Evolutionary conservation across 2,888 invertebrate genomes (phyloP).

Genomic region (Embidobia sp.): DNA sequence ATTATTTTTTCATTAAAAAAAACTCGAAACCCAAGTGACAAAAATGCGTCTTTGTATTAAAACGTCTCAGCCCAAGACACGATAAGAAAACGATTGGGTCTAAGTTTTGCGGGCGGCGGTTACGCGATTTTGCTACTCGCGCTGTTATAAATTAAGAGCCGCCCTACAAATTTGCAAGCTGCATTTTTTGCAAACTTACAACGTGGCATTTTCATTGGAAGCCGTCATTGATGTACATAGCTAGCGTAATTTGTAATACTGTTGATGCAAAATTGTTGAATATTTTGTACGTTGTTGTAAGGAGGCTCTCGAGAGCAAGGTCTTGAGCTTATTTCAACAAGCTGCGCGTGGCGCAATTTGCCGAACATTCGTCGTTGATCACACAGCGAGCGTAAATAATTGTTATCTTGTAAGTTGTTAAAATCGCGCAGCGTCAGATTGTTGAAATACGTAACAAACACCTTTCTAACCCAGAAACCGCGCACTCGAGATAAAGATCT

Average conservation of each 20-base stretch:
- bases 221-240: conserved; percentile 32
- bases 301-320: background rate
- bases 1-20: no score
- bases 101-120: no score
- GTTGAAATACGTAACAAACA: conserved; percentile 22
- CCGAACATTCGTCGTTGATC: background rate
- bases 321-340: conserved; percentile 18
- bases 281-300: conserved; percentile 37
- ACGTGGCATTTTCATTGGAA: no score
- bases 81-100: no score
- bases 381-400: conserved; percentile 15
- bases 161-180: no score
- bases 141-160: no score
- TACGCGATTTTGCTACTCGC: no score
- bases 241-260: conserved; percentile 36
- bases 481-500: conserved; percentile 33
- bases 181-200: no score
- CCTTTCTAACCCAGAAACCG: conserved; percentile 49
- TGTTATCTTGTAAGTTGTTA: conserved; percentile 38
- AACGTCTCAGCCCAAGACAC: no score
- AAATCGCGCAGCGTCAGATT: conserved; percentile 1
- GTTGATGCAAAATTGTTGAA: conserved; percentile 35
- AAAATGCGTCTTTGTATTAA: no score
- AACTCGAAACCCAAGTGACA: no score
- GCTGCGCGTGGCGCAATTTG: background rate